Evolutionary conservation across 2,888 invertebrate genomes (phyloP).

Genomic region (Yponomeuta evonymella): DNA sequence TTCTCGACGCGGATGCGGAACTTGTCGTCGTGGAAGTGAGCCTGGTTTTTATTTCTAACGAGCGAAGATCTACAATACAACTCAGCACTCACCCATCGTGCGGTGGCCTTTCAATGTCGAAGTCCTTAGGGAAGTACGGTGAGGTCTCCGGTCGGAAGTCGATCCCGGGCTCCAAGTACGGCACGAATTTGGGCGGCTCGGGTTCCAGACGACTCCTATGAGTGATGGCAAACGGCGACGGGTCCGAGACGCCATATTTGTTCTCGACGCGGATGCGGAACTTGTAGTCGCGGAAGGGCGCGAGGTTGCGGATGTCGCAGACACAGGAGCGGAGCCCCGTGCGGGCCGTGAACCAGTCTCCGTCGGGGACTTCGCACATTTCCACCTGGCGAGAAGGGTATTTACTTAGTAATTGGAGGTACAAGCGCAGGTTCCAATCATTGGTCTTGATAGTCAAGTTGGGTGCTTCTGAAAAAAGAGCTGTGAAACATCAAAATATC

Average conservation of each 20-base stretch:
- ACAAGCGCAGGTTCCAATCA: no score
- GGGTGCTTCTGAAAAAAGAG: no score
- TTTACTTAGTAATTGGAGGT: no score
- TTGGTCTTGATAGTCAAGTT: no score
- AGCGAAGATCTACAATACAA: no score
- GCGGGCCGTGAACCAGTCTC: constrained; percentile 93
- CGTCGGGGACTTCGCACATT: constrained; percentile 93
- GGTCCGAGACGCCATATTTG: constrained; percentile 96
- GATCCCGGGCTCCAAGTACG: constrained; percentile 86
- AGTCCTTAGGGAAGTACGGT: constrained; percentile 93
- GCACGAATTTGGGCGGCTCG: constrained; percentile 85
- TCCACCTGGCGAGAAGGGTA: constrained; percentile 75
- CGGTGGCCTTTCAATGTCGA: constrained; percentile 83
- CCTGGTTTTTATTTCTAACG: constrained; percentile 32
- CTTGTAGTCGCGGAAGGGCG: constrained; percentile 95
- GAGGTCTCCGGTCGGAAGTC: constrained; percentile 91
- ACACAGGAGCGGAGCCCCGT: constrained; percentile 91
- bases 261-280: constrained; percentile 97
- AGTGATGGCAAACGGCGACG: constrained; percentile 92
- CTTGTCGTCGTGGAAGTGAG: constrained; percentile 95
- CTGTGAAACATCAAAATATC: no score
- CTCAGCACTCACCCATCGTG: not conserved
- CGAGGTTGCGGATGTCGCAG: constrained; percentile 91
- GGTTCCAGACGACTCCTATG: constrained; percentile 87
- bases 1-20: constrained; percentile 97